A percentile compares a stretch with the other conserved stretches of the same genome.
phyloP scores from a whole-genome alignment of 92 coral and sea anemone species.

The Pocillopora grandis region DNA sequence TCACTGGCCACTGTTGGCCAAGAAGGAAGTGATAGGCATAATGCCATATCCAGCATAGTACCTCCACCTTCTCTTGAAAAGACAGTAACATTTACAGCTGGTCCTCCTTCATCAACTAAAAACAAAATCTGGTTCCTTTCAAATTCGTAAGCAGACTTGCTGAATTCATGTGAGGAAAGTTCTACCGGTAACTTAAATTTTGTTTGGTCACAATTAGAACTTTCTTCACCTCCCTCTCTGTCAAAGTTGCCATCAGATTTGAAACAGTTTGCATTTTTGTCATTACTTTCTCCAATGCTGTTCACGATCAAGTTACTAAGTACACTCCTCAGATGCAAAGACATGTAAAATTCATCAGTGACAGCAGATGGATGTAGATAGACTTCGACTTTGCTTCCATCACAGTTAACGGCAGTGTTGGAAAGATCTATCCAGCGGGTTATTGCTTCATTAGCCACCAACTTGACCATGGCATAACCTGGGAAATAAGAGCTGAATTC shows the following conservation, averaged over 20 bases:
- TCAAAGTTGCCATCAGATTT: not conserved
- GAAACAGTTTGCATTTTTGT: not conserved
- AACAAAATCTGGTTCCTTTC: slow-evolving; percentile 8
- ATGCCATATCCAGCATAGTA: slow-evolving; percentile 42
- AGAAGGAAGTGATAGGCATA: slow-evolving; percentile 25
- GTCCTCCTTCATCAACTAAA: slow-evolving; percentile 47
- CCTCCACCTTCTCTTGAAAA: slow-evolving; percentile 33
- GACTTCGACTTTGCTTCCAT: slow-evolving; percentile 40
- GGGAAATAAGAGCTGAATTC: slow-evolving; percentile 45
- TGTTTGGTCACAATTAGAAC: not conserved
- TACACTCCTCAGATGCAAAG: slow-evolving; percentile 40
- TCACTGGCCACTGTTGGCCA: slow-evolving; percentile 41
- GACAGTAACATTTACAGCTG: slow-evolving; percentile 32
- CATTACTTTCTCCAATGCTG: slow-evolving; percentile 2
- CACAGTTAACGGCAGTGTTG: slow-evolving; percentile 20
- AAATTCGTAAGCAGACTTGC: not conserved
- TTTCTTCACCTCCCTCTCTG: not conserved
- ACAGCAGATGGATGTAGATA: slow-evolving; percentile 41
- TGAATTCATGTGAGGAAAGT: not conserved
- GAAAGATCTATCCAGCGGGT: slow-evolving; percentile 41
- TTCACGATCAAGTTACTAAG: slow-evolving; percentile 17
- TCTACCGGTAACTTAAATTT: not conserved
- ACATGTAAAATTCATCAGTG: slow-evolving; percentile 41
- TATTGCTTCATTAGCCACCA: slow-evolving; percentile 34
- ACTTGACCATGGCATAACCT: slow-evolving; percentile 38